phyloP scores from a whole-genome alignment of 2,113 vertebrate species.

The Rostratula benghalensis region DNA sequence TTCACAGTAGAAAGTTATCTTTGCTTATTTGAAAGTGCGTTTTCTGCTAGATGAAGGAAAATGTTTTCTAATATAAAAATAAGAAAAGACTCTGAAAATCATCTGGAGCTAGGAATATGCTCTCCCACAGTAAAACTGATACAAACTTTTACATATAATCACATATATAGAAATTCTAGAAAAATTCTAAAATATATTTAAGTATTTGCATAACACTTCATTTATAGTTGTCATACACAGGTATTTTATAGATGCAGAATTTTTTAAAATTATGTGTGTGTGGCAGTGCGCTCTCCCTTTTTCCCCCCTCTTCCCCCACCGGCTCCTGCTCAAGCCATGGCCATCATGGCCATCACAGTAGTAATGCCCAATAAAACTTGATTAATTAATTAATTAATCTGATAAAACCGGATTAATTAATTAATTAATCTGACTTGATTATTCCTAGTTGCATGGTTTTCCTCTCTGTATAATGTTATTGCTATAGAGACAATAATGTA shows the following conservation, averaged over 20 bases:
- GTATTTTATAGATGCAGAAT: background rate
- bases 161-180: background rate
- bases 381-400: background rate
- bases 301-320: no score
- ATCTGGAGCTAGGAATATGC: background rate
- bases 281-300: no score
- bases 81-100: background rate
- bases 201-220: background rate
- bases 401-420: background rate
- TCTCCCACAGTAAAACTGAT: background rate
- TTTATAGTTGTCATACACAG: background rate
- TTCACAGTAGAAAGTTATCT: background rate
- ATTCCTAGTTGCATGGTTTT: background rate
- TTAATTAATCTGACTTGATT: background rate
- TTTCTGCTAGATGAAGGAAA: background rate
- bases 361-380: background rate
- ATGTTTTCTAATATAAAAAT: background rate
- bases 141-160: background rate
- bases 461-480: background rate
- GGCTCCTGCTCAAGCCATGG: no score
- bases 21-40: background rate
- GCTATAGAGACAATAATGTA: background rate
- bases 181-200: background rate
- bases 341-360: background rate
- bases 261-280: fast-evolving